Evolutionary conservation across 2,797 vertebrate genomes (phyloP), one percentile per base, ranked within the genome.

Genomic region (Gymnoscopelus microlampas): DNA sequence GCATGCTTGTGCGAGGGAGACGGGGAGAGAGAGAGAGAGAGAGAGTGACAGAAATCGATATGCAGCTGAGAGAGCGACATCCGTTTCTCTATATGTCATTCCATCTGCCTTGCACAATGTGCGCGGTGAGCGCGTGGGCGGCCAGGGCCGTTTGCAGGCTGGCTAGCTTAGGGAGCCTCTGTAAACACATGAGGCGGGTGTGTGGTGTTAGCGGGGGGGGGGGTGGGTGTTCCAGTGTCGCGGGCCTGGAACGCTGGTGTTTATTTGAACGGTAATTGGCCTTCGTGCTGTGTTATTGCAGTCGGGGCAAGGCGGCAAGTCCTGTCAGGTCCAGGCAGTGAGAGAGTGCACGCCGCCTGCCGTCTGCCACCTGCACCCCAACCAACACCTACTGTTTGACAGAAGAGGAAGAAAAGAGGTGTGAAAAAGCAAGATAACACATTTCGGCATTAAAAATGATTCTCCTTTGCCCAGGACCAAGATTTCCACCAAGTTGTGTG

Each of bases 241-340:
- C 44, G 24, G 32, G 29, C 19, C 50, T 54, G 24, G 3, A 60
- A 39, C 11, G 29, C 50, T 35, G 15, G 15, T 55, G 68, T 67
- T 67, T 78, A 53, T 64, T 63, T 64, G 47, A 57, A 48, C 29
- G 63, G 69, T 64, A 72, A 64, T 65, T 66, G 69, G 53, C 63
- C 60, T 44, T 68, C 24, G 60, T 29, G 32, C 69, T 47, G 56
- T 54, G 54, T 79, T 53, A 59, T 66, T 64, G 48, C 29, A 61
- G 57, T 19, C 19, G 49, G 39, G 58, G 67, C 65, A 56, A 50
- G 39, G 47, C 61, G 29, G 72, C 54, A 44, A 74, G 73, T 63
- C 63, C 60, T 44, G 29, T 73, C 76, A 73, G 61, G n/a, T n/a
- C 11, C 39, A 15, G 50, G 24, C 32, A 35, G 53, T 49, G 32